A percentile compares a stretch with the other conserved stretches of the same genome.
Conservation (phyloP, 1,140 invertebrate species). For the Geopemphigus sp. region DNA sequence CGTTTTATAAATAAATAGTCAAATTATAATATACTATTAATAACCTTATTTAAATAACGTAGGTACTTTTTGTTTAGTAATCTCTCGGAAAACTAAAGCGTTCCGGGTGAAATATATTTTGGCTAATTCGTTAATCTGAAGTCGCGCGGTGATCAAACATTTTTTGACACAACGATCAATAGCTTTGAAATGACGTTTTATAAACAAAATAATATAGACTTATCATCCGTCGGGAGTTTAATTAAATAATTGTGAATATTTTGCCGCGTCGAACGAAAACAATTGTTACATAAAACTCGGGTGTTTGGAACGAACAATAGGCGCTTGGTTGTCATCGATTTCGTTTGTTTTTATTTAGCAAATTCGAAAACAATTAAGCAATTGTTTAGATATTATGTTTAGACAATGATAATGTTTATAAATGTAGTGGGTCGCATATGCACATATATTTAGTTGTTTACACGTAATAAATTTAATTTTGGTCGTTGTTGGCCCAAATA, state of each 20-base stretch:
- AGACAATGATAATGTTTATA: not conserved
- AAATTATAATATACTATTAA: not conserved
- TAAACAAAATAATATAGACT: too few species aligned
- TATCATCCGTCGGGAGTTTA: too few species aligned
- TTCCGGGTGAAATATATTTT: not conserved
- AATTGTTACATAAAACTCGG: not conserved
- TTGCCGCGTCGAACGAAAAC: too few species aligned
- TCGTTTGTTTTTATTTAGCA: not conserved
- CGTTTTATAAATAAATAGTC: too few species aligned
- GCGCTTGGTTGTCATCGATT: not conserved
- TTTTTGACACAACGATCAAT: not conserved
- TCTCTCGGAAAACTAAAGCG: not conserved
- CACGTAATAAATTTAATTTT: constrained; percentile 9
- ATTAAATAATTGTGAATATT: too few species aligned
- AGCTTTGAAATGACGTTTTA: not conserved
- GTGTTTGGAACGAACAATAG: not conserved
- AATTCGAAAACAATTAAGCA: not conserved
- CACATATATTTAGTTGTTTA: not conserved
- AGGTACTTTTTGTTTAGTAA: not conserved
- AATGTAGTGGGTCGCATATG: not conserved
- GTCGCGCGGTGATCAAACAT: not conserved
- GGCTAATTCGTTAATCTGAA: not conserved
- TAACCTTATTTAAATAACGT: not conserved
- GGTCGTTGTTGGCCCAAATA: constrained; percentile 4
- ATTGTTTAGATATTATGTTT: not conserved